A percentile compares a stretch with the other conserved stretches of the same genome.
Evolutionary conservation across 2,797 vertebrate genomes (phyloP).

Genomic region (Muscicapa striata): DNA sequence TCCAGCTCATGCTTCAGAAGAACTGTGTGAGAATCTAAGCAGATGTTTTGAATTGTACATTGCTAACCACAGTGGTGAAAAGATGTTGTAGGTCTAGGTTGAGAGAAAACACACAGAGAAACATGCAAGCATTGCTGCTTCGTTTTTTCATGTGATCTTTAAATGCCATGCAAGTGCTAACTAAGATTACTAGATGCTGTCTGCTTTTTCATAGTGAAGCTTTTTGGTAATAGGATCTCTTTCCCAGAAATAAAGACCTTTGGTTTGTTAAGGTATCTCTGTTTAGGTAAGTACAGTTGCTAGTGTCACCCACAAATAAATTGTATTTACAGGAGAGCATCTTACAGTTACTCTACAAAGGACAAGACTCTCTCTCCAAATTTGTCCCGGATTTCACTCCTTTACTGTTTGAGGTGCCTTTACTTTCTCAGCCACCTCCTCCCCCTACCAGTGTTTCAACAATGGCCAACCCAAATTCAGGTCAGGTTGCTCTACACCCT

Average conservation of each 20-base stretch:
- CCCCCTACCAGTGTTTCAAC: conserved; percentile 85
- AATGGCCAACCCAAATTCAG: conserved; percentile 86
- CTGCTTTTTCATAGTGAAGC: not conserved
- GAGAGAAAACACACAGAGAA: not conserved
- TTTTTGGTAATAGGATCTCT: not conserved
- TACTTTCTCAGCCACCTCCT: conserved; percentile 84
- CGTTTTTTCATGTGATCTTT: not conserved
- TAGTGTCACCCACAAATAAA: not conserved
- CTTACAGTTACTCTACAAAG: not conserved
- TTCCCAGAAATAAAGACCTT: not conserved
- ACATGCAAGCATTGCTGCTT: not conserved
- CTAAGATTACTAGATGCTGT: not conserved
- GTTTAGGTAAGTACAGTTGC: not conserved
- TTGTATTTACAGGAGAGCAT: not conserved
- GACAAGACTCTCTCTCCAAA: not conserved
- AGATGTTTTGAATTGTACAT: not conserved
- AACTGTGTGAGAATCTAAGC: not conserved
- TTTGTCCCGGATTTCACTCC: conserved; percentile 68
- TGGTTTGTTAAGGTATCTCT: not conserved
- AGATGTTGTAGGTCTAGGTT: not conserved
- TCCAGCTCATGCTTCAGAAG: not conserved
- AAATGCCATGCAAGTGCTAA: not conserved
- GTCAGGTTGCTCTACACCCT: not conserved
- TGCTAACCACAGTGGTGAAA: not conserved
- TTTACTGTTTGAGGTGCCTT: conserved; percentile 85